Evolutionary conservation across 2,113 vertebrate species (phyloP).

Genomic region (Tragelaphus buxtoni): DNA sequence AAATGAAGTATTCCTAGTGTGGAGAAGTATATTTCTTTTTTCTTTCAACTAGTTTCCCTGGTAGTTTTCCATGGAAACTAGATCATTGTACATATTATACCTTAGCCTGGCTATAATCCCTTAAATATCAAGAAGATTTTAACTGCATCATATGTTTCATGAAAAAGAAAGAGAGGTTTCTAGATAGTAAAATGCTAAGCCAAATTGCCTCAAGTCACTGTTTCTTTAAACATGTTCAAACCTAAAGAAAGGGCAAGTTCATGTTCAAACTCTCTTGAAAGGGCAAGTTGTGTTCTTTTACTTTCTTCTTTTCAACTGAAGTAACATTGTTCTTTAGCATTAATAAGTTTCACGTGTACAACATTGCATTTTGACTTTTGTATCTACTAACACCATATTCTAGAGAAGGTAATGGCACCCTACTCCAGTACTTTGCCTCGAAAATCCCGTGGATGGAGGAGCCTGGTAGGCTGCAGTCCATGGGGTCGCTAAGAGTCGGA

Average conservation of each 20-base stretch:
- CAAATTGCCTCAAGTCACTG: not conserved
- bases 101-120: not conserved
- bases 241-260: not conserved
- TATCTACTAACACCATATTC: not conserved
- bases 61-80: not conserved
- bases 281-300: not conserved
- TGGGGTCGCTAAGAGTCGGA: too few relatives aligned
- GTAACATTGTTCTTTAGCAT: not conserved
- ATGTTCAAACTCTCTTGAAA: not conserved
- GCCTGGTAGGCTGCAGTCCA: too few relatives aligned
- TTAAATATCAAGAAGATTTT: not conserved
- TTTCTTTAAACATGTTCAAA: not conserved
- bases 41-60: not conserved
- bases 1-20: not conserved
- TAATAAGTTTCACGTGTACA: not conserved
- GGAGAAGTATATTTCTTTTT: not conserved
- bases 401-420: too few relatives aligned
- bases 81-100: not conserved
- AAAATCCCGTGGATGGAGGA: too few relatives aligned
- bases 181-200: not conserved
- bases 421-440: too few relatives aligned
- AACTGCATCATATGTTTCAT: not conserved
- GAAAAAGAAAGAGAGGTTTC: not conserved
- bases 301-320: not conserved
- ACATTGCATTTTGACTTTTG: not conserved